Percentiles rank a stretch among this genome's conserved stretches.
These are phyloP conservation scores for Cercopithecus neglectus DNA, from an alignment of 2,797 vertebrate species.

Conservation along the genomic window DNA sequence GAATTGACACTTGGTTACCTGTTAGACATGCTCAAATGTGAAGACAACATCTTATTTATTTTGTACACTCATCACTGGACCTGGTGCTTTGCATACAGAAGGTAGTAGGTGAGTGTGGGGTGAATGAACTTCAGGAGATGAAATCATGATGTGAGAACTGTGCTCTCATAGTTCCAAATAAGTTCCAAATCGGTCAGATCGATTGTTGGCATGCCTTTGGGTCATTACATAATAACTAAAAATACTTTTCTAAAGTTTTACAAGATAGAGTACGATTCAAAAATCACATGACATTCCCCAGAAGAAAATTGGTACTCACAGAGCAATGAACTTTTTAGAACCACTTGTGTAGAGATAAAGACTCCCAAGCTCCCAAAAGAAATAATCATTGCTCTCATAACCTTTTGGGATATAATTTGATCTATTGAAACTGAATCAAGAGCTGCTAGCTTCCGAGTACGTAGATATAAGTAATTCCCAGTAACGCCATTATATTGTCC, in stretches of 20 bases:
- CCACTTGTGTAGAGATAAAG: not conserved
- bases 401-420: conserved; percentile 62
- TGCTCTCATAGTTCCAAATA: not conserved
- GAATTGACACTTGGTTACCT: not conserved
- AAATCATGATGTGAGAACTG: not conserved
- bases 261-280: not conserved
- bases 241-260: not conserved
- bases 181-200: not conserved
- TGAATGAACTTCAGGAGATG: not conserved
- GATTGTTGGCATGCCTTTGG: not conserved
- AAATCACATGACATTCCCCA: conserved; percentile 46
- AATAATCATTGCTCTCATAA: conserved; percentile 45
- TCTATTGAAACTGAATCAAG: conserved; percentile 69
- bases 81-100: not conserved
- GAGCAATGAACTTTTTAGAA: not conserved
- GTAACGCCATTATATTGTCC: conserved; percentile 48
- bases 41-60: not conserved
- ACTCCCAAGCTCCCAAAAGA: not conserved
- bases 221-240: conserved; percentile 15
- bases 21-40: not conserved
- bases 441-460: conserved; percentile 38
- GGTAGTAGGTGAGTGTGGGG: not conserved
- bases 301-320: conserved; percentile 17
- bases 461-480: conserved; percentile 52
- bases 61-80: not conserved